A percentile compares a stretch with the other conserved stretches of the same genome.
Evolutionary conservation across 2,113 vertebrate genomes (phyloP).

Genomic region (Procavia capensis): DNA sequence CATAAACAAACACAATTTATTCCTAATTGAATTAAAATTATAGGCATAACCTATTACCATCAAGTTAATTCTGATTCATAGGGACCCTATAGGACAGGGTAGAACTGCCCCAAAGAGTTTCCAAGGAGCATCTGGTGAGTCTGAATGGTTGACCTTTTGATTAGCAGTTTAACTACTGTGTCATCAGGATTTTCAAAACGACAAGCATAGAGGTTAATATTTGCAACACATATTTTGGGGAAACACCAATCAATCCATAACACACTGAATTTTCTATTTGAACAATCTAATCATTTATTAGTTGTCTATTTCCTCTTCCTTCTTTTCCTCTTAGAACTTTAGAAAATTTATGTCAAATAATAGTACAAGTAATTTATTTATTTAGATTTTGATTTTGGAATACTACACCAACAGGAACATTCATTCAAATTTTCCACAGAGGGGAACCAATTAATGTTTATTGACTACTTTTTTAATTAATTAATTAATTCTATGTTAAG

Average conservation of each 20-base stretch:
- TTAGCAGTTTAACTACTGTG: too few species aligned
- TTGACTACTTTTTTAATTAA: not conserved
- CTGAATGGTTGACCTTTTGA: too few species aligned
- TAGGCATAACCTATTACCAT: too few species aligned
- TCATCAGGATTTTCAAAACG: too few species aligned
- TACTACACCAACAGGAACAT: not conserved
- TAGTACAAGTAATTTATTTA: not conserved
- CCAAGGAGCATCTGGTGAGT: too few species aligned
- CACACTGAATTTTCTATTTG: not conserved
- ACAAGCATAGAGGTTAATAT: too few species aligned
- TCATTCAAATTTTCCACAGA: not conserved
- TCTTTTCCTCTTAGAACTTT: not conserved
- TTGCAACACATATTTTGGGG: too few species aligned
- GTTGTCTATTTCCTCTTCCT: not conserved
- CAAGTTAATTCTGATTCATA: too few species aligned
- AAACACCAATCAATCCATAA: not conserved
- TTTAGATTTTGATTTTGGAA: not conserved
- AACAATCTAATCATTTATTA: not conserved
- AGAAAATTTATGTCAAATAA: not conserved
- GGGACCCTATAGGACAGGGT: too few species aligned
- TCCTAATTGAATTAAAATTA: not conserved
- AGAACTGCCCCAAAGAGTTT: too few species aligned
- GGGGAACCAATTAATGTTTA: not conserved
- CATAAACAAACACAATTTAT: not conserved
- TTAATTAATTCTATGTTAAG: not conserved